A percentile compares a stretch with the other conserved stretches of the same genome.
These are phyloP conservation scores for Hoplostethus mediterraneus DNA, from an alignment of 2,797 vertebrate genomes.

Conservation along the genomic window DNA sequence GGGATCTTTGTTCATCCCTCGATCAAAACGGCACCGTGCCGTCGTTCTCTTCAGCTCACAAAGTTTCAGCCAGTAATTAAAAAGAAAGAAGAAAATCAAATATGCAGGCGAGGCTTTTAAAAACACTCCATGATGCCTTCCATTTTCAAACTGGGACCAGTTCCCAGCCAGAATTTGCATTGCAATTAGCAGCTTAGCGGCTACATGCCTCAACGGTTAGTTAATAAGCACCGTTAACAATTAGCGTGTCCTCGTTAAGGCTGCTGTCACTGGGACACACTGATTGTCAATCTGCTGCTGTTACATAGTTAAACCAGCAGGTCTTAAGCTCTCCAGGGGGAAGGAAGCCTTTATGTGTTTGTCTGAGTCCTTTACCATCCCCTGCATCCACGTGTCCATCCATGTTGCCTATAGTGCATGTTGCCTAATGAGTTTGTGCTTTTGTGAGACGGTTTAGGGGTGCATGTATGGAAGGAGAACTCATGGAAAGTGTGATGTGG, in stretches of 20 bases:
- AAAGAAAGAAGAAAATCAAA: background rate
- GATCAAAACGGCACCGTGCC: background rate
- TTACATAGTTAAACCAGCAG: background rate
- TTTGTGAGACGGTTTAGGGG: no score
- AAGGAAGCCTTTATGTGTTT: background rate
- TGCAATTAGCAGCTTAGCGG: conserved; percentile 28
- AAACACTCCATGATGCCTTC: conserved; percentile 6
- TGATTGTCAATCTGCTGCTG: conserved; percentile 5
- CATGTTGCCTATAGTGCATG: no score
- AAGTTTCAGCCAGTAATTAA: conserved; percentile 3
- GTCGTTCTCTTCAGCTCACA: background rate
- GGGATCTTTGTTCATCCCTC: no score
- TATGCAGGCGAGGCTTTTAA: conserved; percentile 1
- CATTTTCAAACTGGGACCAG: conserved; percentile 21
- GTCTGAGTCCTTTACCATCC: no score
- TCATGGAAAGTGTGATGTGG: no score
- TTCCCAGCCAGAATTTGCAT: conserved; percentile 25
- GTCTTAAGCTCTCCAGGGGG: background rate
- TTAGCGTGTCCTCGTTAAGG: conserved; percentile 22
- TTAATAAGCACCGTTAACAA: conserved; percentile 32
- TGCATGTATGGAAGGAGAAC: no score
- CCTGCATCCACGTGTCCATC: no score
- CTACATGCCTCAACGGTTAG: conserved; percentile 23
- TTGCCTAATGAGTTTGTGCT: no score
- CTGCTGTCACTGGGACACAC: conserved; percentile 5